phyloP scores from a whole-genome alignment of 2,888 invertebrate species.

The Tiliacea citrago region DNA sequence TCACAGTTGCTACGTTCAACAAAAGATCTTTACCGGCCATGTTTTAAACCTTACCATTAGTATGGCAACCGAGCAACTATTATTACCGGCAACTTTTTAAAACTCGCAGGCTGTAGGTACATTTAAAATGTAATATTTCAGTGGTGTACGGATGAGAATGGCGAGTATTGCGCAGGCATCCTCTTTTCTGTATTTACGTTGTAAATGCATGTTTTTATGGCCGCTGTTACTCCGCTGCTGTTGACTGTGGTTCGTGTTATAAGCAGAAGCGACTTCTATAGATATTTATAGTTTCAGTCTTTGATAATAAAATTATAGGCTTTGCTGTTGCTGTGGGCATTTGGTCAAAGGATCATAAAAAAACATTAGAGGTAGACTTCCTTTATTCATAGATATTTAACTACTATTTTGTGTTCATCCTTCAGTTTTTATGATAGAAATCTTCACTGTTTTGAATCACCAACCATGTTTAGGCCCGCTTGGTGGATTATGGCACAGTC shows the following conservation, averaged over 20 bases:
- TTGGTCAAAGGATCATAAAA: not conserved
- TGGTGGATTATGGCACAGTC: not conserved
- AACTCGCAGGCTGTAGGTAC: constrained; percentile 37
- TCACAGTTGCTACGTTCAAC: not conserved
- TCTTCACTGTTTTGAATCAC: not conserved
- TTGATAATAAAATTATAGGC: too few relatives aligned
- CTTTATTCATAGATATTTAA: not conserved
- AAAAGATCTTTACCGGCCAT: constrained; percentile 4
- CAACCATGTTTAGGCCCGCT: not conserved
- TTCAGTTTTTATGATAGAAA: not conserved
- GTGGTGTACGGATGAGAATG: constrained; percentile 76
- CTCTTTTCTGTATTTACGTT: constrained; percentile 87
- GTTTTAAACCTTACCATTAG: constrained; percentile 26
- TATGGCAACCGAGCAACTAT: constrained; percentile 25
- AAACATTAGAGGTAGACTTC: not conserved
- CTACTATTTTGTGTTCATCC: not conserved
- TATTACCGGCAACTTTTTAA: constrained; percentile 59
- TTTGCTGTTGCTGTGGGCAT: not conserved
- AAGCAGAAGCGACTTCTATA: constrained; percentile 64
- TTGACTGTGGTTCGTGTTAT: constrained; percentile 50
- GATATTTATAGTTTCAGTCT: not conserved
- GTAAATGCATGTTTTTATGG: constrained; percentile 87
- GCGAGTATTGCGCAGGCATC: constrained; percentile 73
- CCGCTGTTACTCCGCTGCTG: constrained; percentile 79
- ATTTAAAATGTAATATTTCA: constrained; percentile 76